phyloP scores from a whole-genome alignment of 2,888 invertebrate species.

The Diachrysia chrysitis region DNA sequence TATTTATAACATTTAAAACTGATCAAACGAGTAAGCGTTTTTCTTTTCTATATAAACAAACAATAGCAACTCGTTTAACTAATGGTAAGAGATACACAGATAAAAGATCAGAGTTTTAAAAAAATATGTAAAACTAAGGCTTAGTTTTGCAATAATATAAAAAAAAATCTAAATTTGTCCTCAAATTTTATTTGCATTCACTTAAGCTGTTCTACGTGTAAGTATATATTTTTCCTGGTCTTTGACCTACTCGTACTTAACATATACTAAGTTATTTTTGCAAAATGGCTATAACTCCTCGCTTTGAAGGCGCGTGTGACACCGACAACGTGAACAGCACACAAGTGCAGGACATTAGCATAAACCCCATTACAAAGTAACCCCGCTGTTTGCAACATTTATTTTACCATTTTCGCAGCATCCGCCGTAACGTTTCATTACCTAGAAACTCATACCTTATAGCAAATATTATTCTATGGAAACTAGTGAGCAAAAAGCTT shows the following conservation, averaged over 20 bases:
- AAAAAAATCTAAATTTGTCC: too few relatives aligned
- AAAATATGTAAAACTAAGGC: too few relatives aligned
- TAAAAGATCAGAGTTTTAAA: too few relatives aligned
- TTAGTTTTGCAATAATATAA: too few relatives aligned
- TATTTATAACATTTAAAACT: neutral
- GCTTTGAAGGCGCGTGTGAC: conserved; percentile 7
- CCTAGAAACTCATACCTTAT: neutral
- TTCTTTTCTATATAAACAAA: neutral
- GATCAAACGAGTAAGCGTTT: neutral
- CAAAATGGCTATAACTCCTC: neutral
- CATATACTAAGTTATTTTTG: neutral
- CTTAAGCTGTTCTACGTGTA: neutral
- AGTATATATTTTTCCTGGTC: neutral
- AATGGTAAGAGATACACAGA: neutral
- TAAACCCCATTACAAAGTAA: conserved; percentile 56
- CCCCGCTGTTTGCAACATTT: conserved; percentile 16
- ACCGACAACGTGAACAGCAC: neutral
- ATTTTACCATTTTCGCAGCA: conserved; percentile 29
- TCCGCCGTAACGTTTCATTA: conserved; percentile 26
- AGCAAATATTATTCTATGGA: conserved; percentile 4
- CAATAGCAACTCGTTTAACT: neutral
- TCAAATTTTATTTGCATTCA: neutral
- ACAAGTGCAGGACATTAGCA: conserved; percentile 24
- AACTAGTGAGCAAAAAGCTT: neutral
- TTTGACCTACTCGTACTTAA: neutral